Evolutionary conservation across 37 sponge, comb jelly and placozoan species (phyloP).

Genomic region (Ianthella basta): DNA sequence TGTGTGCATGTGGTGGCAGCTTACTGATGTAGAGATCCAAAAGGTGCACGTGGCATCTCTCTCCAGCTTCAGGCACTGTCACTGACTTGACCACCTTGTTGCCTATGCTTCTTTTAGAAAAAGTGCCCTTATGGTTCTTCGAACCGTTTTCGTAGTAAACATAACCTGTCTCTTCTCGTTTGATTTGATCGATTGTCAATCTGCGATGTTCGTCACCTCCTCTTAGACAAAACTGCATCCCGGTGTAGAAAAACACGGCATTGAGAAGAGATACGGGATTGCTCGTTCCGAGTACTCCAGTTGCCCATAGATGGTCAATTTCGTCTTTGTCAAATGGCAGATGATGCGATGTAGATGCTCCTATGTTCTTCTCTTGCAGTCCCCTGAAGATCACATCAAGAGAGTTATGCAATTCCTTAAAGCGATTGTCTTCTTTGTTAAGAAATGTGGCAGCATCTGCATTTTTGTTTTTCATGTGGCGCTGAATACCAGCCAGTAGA

Average conservation of each 20-base stretch:
- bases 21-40: constrained; percentile 11
- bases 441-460: constrained; percentile 27
- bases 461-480: background rate
- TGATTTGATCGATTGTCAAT: constrained; percentile 13
- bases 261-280: constrained; percentile 27
- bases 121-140: constrained; percentile 19
- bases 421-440: constrained; percentile 24
- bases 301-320: constrained; percentile 16
- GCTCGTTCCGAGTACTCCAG: constrained; percentile 12
- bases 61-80: constrained; percentile 9
- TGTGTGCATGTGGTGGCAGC: constrained; percentile 11
- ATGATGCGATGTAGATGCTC: constrained; percentile 2
- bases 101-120: background rate
- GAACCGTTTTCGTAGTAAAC: constrained; percentile 23
- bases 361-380: constrained; percentile 16
- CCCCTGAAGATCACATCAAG: constrained; percentile 5
- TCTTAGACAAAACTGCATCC: constrained; percentile 25
- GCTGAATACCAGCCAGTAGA: constrained; percentile 12
- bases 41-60: constrained; percentile 11
- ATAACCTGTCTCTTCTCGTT: background rate
- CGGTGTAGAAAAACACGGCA: constrained; percentile 22
- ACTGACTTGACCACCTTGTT: background rate
- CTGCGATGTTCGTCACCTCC: constrained; percentile 28
- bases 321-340: constrained; percentile 15
- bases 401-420: constrained; percentile 15